These are phyloP conservation scores for Acarapis woodi DNA, from an alignment of 1,140 invertebrate species.

Conservation along the genomic window DNA sequence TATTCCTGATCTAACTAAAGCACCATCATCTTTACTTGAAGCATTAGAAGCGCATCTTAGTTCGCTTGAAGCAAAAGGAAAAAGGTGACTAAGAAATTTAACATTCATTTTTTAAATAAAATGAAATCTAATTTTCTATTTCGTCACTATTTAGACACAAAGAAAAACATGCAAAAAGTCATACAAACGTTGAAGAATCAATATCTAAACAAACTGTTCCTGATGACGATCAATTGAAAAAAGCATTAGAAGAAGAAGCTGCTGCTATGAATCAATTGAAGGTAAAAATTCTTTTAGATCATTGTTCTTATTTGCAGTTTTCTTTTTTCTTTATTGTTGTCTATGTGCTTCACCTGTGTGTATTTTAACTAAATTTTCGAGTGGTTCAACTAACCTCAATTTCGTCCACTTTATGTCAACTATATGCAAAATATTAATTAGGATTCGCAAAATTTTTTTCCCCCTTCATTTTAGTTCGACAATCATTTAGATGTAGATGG, in stretches of 20 bases:
- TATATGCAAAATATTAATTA: not conserved
- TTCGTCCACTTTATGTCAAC: not conserved
- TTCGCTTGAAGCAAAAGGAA: conserved; percentile 44
- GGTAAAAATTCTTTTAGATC: conserved; percentile 23
- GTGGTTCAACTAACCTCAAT: too few relatives aligned
- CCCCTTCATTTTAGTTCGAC: not conserved
- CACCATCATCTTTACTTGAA: conserved; percentile 88
- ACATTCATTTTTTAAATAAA: not conserved
- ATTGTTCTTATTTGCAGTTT: not conserved
- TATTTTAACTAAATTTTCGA: not conserved
- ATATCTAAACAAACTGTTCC: not conserved
- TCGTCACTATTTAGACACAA: not conserved
- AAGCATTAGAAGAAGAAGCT: conserved; percentile 73
- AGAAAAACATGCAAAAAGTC: not conserved
- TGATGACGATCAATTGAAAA: conserved; percentile 43
- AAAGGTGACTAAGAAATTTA: not conserved
- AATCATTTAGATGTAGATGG: too few relatives aligned
- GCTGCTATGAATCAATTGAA: conserved; percentile 79
- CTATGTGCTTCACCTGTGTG: not conserved
- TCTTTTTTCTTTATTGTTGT: not conserved
- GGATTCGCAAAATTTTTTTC: not conserved
- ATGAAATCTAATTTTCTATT: not conserved
- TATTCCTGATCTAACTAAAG: conserved; percentile 92
- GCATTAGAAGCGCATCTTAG: conserved; percentile 85
- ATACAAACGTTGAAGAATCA: not conserved